phyloP scores from a whole-genome alignment of 2,113 vertebrate genomes.

The Cynoglossus semilaevis region DNA sequence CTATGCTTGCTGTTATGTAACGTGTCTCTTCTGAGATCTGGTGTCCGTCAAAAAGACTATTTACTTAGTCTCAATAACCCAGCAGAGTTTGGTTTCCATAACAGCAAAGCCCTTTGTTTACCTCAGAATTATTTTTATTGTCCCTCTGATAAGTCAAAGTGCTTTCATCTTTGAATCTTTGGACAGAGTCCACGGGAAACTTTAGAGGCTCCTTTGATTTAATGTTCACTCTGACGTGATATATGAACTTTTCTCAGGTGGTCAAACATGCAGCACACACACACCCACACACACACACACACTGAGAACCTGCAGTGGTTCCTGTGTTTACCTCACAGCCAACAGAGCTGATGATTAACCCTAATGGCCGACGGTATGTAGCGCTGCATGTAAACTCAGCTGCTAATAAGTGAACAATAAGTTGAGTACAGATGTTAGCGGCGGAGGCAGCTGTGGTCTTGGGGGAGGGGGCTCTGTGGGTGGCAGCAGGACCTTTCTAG shows the following conservation, averaged over 20 bases:
- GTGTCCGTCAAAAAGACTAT: constrained; percentile 4
- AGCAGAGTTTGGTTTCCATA: constrained; percentile 13
- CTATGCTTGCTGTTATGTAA: not conserved
- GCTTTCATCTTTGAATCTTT: no score
- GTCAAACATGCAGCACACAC: no score
- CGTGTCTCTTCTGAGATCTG: constrained; percentile 3
- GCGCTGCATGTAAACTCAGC: constrained; percentile 25
- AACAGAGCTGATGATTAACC: constrained; percentile 37
- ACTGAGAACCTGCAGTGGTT: constrained; percentile 9
- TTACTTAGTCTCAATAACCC: constrained; percentile 1
- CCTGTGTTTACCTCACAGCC: constrained; percentile 29
- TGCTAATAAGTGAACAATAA: constrained; percentile 30
- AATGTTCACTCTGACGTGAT: no score
- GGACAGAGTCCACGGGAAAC: no score
- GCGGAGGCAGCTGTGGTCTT: not conserved
- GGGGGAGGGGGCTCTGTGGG: constrained; percentile 17
- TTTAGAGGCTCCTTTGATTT: no score
- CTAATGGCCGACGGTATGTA: constrained; percentile 16
- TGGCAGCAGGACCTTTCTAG: constrained; percentile 9
- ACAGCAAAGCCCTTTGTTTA: not conserved
- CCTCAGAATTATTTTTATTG: no score
- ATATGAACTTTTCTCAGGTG: no score
- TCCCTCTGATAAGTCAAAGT: no score
- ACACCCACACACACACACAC: not conserved
- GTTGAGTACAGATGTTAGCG: constrained; percentile 15